Base-by-base conservation (phyloP, 2,797 vertebrate genomes). In the Myripristis murdjan region DNA sequence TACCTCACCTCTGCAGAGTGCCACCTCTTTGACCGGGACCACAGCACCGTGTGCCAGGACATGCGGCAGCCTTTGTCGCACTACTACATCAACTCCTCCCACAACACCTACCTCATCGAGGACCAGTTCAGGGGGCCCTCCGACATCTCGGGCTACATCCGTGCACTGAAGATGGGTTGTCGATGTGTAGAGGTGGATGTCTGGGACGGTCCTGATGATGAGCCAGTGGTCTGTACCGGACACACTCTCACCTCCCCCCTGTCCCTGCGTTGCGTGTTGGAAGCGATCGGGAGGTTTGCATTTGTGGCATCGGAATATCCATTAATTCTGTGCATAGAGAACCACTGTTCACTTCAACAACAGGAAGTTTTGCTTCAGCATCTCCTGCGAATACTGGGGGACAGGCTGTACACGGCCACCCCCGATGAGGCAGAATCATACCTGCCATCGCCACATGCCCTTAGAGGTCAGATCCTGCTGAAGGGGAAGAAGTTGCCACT, bases 61-160 rank as follows among this genome's bases (percentile, higher is more conserved):
- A 98, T 98, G 97, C 94, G 92, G 67, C 97, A 97, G 31, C 96
- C 97, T 41, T 79, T 98, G 83, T 97, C 97, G 67, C 97, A 99
- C 93, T 99, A 99, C 88, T 99, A 95, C 86, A 97, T 99, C 90
- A 98, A 96, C 87, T 95, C 97, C 51, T 98, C 97, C 83, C 97
- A 98, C 89, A 98, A 98, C 78, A 98, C 97, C 0, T 98, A 98
- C 93, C 95, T 99, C 92, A 97, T 97, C 56, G 96, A 98, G 90
- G 97, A 98, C 90, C 97, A 99, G 85, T 96, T 97, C 75, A 93
- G 94, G 59, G 97, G 97, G 47, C 97, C 96, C 28, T 95, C 97
- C 0, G 96, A 97, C 82, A 95, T 98, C 85, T 96, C 96, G 0
- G 97, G 97, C 47, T 98, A 98, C 79, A 96, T 97, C 64, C 96